A percentile compares a stretch with the other conserved stretches of the same genome.
Evolutionary conservation across 2,113 vertebrate species (phyloP).

Genomic region (Cairina moschata): DNA sequence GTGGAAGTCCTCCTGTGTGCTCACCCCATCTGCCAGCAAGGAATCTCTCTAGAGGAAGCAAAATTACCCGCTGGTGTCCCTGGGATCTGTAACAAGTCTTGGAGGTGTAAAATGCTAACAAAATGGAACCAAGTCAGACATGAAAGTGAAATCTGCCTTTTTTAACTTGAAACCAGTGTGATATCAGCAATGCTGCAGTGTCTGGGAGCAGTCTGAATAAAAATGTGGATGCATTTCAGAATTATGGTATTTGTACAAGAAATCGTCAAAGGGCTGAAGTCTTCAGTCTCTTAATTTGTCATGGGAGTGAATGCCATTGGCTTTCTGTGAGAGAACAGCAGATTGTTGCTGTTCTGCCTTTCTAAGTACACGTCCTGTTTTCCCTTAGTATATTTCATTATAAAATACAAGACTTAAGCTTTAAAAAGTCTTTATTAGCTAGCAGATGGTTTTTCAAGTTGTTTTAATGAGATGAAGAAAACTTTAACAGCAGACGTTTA

Average conservation of each 20-base stretch:
- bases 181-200: neutral
- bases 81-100: neutral
- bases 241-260: conserved; percentile 3
- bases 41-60: neutral
- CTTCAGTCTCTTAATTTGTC: conserved; percentile 48
- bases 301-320: conserved; percentile 2
- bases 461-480: conserved; percentile 54
- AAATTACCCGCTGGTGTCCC: neutral
- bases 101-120: neutral
- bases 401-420: conserved; percentile 54
- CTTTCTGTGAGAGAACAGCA: conserved; percentile 15
- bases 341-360: conserved; percentile 24
- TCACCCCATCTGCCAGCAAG: neutral
- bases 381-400: conserved; percentile 22
- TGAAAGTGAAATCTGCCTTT: conserved; percentile 5
- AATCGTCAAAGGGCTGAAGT: conserved; percentile 19
- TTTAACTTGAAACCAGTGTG: neutral
- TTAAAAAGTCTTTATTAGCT: conserved; percentile 61
- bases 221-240: conserved; percentile 19
- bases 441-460: conserved; percentile 61
- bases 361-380: conserved; percentile 41
- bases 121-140: neutral
- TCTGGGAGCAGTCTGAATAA: neutral
- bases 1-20: neutral
- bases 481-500: conserved; percentile 41